These are phyloP conservation scores for Drosophila jambulina DNA, from an alignment of 1,140 invertebrate species.

Conservation along the genomic window DNA sequence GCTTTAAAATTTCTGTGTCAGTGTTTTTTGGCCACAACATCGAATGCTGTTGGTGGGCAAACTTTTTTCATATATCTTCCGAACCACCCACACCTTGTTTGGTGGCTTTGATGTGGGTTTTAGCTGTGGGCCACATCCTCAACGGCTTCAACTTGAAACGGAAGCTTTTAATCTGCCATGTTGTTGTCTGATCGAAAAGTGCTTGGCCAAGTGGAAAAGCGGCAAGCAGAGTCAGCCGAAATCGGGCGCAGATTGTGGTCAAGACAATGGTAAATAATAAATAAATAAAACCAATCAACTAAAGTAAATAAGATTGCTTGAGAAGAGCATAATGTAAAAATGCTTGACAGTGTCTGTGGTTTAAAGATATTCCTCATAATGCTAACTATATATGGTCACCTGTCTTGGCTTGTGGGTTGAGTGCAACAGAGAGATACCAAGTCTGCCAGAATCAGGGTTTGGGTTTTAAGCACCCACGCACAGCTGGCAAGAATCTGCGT, in stretches of 20 bases:
- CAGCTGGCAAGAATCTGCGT: slow-evolving; percentile 19
- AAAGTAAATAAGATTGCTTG: not conserved
- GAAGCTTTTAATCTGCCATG: not conserved
- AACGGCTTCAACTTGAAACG: not conserved
- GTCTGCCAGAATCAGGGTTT: not conserved
- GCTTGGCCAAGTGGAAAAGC: slow-evolving; percentile 16
- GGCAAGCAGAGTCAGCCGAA: slow-evolving; percentile 9
- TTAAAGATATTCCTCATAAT: not conserved
- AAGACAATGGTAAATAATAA: slow-evolving; percentile 7
- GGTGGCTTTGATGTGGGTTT: not conserved
- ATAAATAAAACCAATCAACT: not conserved
- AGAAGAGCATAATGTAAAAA: not conserved
- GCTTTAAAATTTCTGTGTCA: not conserved
- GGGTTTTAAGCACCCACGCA: not conserved
- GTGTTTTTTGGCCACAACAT: not conserved
- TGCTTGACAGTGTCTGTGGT: no score
- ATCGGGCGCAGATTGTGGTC: not conserved
- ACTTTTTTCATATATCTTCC: slow-evolving; percentile 19
- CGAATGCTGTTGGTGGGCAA: not conserved
- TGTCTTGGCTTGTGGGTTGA: slow-evolving; percentile 5
- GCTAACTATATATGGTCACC: slow-evolving; percentile 14
- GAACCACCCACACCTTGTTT: not conserved
- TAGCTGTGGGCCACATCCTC: not conserved
- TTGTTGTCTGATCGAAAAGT: slow-evolving; percentile 11
- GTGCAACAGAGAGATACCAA: not conserved